Percentiles rank a stretch among this genome's conserved stretches.
phyloP scores from a whole-genome alignment of 2,113 vertebrate species.

The Panurus biarmicus region DNA sequence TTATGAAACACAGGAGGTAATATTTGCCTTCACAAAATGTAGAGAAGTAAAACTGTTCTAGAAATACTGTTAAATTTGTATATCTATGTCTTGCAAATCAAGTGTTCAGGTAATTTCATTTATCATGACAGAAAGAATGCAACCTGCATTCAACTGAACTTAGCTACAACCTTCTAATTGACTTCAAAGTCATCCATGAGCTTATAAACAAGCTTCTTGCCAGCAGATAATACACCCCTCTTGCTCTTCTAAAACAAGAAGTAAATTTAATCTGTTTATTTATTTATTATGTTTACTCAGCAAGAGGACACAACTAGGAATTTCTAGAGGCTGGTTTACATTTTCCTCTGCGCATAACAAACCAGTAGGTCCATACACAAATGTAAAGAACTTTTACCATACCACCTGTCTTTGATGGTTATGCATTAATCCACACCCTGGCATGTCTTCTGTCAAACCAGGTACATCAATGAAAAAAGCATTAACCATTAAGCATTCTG shows the following conservation, averaged over 20 bases:
- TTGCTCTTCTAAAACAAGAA: neutral
- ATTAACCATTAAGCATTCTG: neutral
- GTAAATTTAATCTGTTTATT: neutral
- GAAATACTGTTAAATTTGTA: neutral
- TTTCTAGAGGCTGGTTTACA: neutral
- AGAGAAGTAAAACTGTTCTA: neutral
- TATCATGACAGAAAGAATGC: neutral
- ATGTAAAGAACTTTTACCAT: neutral
- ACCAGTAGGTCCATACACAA: accelerated
- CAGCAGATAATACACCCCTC: neutral
- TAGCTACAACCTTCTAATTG: neutral
- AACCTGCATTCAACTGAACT: neutral
- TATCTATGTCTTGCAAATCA: neutral
- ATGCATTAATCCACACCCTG: neutral
- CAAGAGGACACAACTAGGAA: neutral
- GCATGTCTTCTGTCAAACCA: neutral
- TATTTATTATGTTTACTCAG: neutral
- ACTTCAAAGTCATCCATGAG: neutral
- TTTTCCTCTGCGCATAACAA: neutral
- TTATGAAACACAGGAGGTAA: neutral
- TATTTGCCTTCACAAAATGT: neutral
- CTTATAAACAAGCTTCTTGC: neutral
- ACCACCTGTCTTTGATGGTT: neutral
- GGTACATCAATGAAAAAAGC: neutral
- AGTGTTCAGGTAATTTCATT: neutral